phyloP scores from a whole-genome alignment of 64 coral and sea anemone species.

The Pocillopora damicornis region DNA sequence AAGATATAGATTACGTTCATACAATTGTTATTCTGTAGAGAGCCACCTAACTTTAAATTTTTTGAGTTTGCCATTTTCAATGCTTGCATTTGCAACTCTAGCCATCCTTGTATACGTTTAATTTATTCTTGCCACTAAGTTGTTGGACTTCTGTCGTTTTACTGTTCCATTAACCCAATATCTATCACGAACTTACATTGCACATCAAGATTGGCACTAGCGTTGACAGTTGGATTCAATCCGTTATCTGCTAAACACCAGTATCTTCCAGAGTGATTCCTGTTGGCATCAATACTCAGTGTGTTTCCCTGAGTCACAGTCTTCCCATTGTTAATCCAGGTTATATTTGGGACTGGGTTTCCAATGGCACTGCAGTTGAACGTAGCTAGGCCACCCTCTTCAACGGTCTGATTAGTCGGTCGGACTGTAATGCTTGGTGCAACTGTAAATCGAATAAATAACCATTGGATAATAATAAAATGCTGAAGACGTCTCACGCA shows the following conservation, averaged over 20 bases:
- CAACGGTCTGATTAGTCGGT: background rate
- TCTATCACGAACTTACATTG: background rate
- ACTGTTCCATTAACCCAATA: too few species aligned
- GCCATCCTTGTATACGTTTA: too few species aligned
- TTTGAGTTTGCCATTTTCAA: too few species aligned
- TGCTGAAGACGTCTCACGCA: background rate
- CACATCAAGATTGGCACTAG: background rate
- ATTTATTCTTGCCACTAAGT: background rate
- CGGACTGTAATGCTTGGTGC: background rate
- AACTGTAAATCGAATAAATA: background rate
- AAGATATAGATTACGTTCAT: too few species aligned
- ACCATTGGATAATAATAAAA: too few species aligned
- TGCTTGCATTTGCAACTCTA: too few species aligned
- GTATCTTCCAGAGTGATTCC: background rate
- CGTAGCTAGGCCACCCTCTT: background rate
- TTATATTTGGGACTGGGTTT: background rate
- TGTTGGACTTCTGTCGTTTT: background rate
- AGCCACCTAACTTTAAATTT: too few species aligned
- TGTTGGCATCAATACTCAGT: background rate
- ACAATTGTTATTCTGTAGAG: too few species aligned
- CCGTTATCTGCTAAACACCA: slow-evolving; percentile 2
- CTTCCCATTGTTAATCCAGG: background rate
- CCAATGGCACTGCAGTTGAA: background rate
- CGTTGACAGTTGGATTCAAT: slow-evolving; percentile 2
- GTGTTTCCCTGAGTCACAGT: background rate